Conservation (phyloP, 2,113 vertebrate genomes). For the Loxodonta africana region DNA sequence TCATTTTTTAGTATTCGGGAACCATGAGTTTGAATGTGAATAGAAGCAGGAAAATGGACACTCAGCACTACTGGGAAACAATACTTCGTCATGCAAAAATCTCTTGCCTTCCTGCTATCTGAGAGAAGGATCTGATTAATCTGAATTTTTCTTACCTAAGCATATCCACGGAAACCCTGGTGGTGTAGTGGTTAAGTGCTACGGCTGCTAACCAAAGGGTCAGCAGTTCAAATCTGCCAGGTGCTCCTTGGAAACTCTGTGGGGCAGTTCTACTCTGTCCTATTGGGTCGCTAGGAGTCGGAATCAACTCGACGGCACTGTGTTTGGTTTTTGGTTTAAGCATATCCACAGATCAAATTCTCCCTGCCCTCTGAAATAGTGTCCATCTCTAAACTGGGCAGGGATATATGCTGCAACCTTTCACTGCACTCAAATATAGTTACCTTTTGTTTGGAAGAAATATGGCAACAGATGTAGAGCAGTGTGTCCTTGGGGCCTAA, state of each 20-base stretch:
- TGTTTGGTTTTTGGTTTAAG: background rate
- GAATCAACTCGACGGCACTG: too few relatives aligned
- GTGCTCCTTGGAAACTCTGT: too few relatives aligned
- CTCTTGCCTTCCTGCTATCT: background rate
- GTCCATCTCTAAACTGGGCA: background rate
- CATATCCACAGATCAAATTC: slow-evolving; percentile 13
- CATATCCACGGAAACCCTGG: background rate
- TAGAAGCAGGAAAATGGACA: slow-evolving; percentile 8
- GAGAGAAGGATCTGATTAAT: slow-evolving; percentile 64
- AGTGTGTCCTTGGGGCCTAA: background rate
- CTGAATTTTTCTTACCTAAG: slow-evolving; percentile 68
- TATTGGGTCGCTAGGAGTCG: too few relatives aligned
- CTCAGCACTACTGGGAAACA: slow-evolving; percentile 48
- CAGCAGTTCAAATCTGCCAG: too few relatives aligned
- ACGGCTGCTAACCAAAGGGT: too few relatives aligned
- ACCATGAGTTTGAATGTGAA: slow-evolving; percentile 21
- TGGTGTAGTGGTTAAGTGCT: too few relatives aligned
- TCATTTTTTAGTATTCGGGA: slow-evolving; percentile 58
- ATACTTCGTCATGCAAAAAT: background rate
- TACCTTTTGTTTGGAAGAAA: background rate
- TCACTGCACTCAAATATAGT: background rate
- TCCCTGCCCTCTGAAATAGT: background rate
- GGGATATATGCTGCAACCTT: background rate
- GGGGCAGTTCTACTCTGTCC: too few relatives aligned
- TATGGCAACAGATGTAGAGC: background rate